These are phyloP conservation scores for Pygathrix nemaeus DNA, from an alignment of 2,113 vertebrate species.

Conservation along the genomic window DNA sequence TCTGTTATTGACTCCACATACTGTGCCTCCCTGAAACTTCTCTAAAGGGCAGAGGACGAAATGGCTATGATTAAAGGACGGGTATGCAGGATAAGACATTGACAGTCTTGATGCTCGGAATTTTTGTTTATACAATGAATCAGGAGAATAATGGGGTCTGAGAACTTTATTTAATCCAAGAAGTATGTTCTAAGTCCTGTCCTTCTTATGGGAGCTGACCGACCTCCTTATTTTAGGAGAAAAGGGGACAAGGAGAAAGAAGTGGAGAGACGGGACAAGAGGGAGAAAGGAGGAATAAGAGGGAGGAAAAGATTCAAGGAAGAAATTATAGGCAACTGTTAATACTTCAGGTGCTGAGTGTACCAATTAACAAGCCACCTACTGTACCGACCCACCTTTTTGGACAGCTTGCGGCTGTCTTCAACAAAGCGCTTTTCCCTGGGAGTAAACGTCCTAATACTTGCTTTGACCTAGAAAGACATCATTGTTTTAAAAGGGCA, in stretches of 20 bases:
- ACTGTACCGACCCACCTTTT: slow-evolving; percentile 90
- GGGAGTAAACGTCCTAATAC: slow-evolving; percentile 91
- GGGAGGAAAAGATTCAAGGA: not conserved
- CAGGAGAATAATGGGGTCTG: rapidly evolving
- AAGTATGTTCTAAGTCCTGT: not conserved
- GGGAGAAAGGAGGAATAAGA: not conserved
- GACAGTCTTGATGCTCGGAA: not conserved
- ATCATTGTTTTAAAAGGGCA: not conserved
- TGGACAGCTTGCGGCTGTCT: slow-evolving; percentile 94
- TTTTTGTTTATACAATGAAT: not conserved
- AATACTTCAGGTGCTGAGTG: not conserved
- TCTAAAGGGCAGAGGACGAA: no score
- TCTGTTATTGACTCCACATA: rapidly evolving
- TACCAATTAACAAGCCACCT: rapidly evolving
- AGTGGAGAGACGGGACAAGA: not conserved
- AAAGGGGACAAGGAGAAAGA: not conserved
- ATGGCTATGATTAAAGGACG: not conserved
- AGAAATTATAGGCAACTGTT: rapidly evolving
- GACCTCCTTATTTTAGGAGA: not conserved
- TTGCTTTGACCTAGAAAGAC: slow-evolving; percentile 90
- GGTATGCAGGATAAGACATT: rapidly evolving
- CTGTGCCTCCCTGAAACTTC: not conserved
- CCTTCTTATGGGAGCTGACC: not conserved
- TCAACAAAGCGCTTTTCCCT: slow-evolving; percentile 90
- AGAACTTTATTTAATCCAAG: rapidly evolving